Evolutionary conservation across 2,797 vertebrate genomes (phyloP).

Genomic region (Craterocephalus amniculus): DNA sequence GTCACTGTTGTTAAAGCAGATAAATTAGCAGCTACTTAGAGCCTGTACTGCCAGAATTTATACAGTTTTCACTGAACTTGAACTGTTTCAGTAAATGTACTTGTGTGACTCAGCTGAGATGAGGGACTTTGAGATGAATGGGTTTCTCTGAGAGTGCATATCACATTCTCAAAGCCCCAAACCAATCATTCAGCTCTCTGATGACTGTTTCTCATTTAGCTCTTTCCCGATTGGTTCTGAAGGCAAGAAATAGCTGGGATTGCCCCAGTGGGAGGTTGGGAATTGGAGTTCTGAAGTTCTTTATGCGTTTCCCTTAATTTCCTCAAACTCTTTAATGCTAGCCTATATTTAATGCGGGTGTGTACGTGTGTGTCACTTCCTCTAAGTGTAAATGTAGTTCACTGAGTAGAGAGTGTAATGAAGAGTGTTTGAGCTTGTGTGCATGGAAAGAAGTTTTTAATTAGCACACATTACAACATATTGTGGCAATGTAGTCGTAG

Average conservation of each 20-base stretch:
- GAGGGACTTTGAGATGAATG: slow-evolving; percentile 50
- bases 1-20: slow-evolving; percentile 33
- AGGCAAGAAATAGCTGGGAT: slow-evolving; percentile 65
- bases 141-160: slow-evolving; percentile 55
- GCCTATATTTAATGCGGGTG: slow-evolving; percentile 58
- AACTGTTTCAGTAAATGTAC: slow-evolving; percentile 18
- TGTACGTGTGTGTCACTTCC: slow-evolving; percentile 23
- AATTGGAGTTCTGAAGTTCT: slow-evolving; percentile 75
- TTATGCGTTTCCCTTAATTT: slow-evolving; percentile 76
- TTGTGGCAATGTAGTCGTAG: slow-evolving; percentile 64
- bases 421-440: slow-evolving; percentile 45
- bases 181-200: slow-evolving; percentile 76
- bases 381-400: slow-evolving; percentile 39
- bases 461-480: slow-evolving; percentile 69
- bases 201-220: slow-evolving; percentile 75
- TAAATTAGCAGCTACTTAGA: slow-evolving; percentile 38
- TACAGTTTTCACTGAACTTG: slow-evolving; percentile 9
- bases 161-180: slow-evolving; percentile 70
- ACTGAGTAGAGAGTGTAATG: slow-evolving; percentile 34
- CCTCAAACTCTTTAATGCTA: slow-evolving; percentile 73
- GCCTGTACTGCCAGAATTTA: slow-evolving; percentile 19
- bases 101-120: slow-evolving; percentile 43
- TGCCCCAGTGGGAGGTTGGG: slow-evolving; percentile 74
- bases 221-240: slow-evolving; percentile 73
- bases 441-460: slow-evolving; percentile 61